Conservation (phyloP, 2,113 vertebrate species). For the Tylochromis polylepis region DNA sequence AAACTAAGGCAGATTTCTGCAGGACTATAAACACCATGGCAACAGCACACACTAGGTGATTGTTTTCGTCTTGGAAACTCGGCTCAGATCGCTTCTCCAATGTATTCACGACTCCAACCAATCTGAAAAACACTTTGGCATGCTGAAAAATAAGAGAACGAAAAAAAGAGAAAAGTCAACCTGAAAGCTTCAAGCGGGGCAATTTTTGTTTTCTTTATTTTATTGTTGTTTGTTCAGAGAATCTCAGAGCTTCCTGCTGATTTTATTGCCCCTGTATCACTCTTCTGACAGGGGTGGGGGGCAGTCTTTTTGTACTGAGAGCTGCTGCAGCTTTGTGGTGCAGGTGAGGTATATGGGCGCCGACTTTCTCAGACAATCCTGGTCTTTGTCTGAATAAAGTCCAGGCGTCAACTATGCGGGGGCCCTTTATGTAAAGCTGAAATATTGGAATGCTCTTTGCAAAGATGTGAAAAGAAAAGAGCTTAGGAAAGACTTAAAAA, state of each 20-base stretch:
- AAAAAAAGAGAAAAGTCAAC: background rate
- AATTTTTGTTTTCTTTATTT: background rate
- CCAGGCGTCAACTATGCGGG: slow-evolving; percentile 16
- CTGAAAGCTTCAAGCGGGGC: slow-evolving; percentile 9
- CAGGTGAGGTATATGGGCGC: slow-evolving; percentile 44
- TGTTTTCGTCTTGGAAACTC: slow-evolving; percentile 15
- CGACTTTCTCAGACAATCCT: slow-evolving; percentile 34
- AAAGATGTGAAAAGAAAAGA: slow-evolving; percentile 30
- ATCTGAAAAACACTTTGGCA: slow-evolving; percentile 12
- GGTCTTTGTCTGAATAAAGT: slow-evolving; percentile 32
- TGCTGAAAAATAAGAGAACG: background rate
- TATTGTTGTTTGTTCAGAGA: background rate
- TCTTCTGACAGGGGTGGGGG: background rate
- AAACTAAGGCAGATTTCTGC: background rate
- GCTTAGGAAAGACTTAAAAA: slow-evolving; percentile 16
- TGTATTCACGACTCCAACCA: slow-evolving; percentile 12
- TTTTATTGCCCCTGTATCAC: slow-evolving; percentile 47
- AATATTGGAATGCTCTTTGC: slow-evolving; percentile 61
- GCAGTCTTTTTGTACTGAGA: slow-evolving; percentile 24
- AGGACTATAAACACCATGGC: slow-evolving; percentile 36
- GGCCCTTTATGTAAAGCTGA: slow-evolving; percentile 58
- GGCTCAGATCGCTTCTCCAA: slow-evolving; percentile 9
- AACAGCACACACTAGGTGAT: slow-evolving; percentile 45
- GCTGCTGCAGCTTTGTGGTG: slow-evolving; percentile 39
- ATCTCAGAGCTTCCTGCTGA: background rate